phyloP scores from a whole-genome alignment of 2,797 vertebrate species.

The Apogon talboti region DNA sequence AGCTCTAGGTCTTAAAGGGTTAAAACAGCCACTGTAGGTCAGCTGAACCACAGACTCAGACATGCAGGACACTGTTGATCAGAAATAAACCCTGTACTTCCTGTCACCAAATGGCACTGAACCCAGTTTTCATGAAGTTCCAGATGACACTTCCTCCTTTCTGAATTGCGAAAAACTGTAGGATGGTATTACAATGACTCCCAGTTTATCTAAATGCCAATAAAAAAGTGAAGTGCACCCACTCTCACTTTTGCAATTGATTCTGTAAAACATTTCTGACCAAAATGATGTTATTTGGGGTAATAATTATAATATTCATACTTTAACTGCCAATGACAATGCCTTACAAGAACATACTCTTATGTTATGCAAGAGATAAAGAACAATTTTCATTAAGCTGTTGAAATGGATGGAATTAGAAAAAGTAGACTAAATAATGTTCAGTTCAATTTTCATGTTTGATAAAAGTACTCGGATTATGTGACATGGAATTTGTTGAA shows the following conservation, averaged over 20 bases:
- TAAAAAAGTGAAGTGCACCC: background rate
- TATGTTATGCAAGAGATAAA: conserved; percentile 9
- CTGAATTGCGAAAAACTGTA: conserved; percentile 12
- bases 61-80: background rate
- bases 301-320: background rate
- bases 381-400: conserved; percentile 4
- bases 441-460: background rate
- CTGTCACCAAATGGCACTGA: conserved; percentile 3
- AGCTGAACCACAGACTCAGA: background rate
- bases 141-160: conserved; percentile 28
- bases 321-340: background rate
- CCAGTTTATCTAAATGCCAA: background rate
- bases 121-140: conserved; percentile 4
- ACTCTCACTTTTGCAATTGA: background rate
- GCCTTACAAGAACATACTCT: background rate
- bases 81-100: conserved; percentile 13
- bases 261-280: background rate
- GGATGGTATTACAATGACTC: background rate
- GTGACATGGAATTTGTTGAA: background rate
- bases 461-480: conserved; percentile 9
- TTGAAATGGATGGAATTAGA: background rate
- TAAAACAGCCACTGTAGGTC: background rate
- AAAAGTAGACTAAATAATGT: background rate
- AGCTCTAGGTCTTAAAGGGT: too few relatives aligned
- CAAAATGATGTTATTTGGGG: background rate